phyloP scores from a whole-genome alignment of 1,140 invertebrate species.

The Gerris buenoi region DNA sequence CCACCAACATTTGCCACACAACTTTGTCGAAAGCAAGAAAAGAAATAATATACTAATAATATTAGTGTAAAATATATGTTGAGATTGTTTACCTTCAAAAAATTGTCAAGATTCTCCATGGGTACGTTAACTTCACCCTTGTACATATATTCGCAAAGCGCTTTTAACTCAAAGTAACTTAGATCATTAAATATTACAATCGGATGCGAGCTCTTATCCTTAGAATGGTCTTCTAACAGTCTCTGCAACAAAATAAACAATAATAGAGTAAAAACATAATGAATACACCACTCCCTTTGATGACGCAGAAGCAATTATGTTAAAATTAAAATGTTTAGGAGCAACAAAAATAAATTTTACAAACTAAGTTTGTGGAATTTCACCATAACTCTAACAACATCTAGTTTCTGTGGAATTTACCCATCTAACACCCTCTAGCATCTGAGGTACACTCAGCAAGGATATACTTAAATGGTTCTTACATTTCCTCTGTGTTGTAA shows the following conservation, averaged over 20 bases:
- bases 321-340: neutral
- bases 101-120: neutral
- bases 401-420: too few species aligned
- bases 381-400: too few species aligned
- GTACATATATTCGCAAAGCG: conserved; percentile 3
- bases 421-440: too few species aligned
- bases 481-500: too few species aligned
- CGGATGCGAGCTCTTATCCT: neutral
- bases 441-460: too few species aligned
- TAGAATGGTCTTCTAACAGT: neutral
- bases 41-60: too few species aligned
- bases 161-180: neutral
- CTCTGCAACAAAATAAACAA: neutral
- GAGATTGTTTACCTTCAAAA: neutral
- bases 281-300: neutral
- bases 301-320: neutral
- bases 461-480: too few species aligned
- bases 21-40: too few species aligned
- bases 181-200: conserved; percentile 1
- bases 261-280: neutral
- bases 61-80: too few species aligned
- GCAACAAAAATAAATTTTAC: too few species aligned
- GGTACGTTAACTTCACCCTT: conserved; percentile 2
- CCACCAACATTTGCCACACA: too few species aligned
- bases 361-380: too few species aligned